A percentile compares a stretch with the other conserved stretches of the same genome.
phyloP scores from a whole-genome alignment of 2,113 vertebrate genomes.

The Aegithalos caudatus region DNA sequence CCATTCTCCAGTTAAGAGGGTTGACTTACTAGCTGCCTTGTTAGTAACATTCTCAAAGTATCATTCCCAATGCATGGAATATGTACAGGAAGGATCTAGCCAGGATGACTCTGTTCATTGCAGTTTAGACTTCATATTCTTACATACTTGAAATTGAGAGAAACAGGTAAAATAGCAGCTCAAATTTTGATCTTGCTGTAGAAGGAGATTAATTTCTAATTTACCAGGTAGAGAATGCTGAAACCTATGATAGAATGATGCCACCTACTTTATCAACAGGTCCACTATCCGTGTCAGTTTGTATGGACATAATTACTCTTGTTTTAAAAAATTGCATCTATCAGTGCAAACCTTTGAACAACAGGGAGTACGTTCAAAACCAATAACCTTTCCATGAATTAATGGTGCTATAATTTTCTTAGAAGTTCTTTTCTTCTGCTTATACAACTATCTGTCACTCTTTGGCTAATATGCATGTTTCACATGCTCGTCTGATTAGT shows the following conservation, averaged over 20 bases:
- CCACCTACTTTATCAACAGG: neutral
- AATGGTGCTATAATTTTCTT: slow-evolving; percentile 11
- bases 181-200: neutral
- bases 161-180: neutral
- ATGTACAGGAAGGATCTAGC: neutral
- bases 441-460: neutral
- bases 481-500: neutral
- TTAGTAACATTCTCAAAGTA: neutral
- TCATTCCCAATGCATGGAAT: neutral
- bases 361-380: neutral
- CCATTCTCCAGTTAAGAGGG: neutral
- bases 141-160: neutral
- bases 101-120: neutral
- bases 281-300: neutral
- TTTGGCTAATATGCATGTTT: neutral
- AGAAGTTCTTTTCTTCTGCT: neutral
- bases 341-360: neutral
- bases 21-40: neutral
- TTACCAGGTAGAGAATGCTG: neutral
- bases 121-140: neutral
- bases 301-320: neutral
- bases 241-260: neutral
- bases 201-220: neutral
- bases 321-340: slow-evolving; percentile 31
- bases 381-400: neutral